These are phyloP conservation scores for Berghia stephanieae DNA, from an alignment of 1,140 invertebrate species.

Conservation along the genomic window DNA sequence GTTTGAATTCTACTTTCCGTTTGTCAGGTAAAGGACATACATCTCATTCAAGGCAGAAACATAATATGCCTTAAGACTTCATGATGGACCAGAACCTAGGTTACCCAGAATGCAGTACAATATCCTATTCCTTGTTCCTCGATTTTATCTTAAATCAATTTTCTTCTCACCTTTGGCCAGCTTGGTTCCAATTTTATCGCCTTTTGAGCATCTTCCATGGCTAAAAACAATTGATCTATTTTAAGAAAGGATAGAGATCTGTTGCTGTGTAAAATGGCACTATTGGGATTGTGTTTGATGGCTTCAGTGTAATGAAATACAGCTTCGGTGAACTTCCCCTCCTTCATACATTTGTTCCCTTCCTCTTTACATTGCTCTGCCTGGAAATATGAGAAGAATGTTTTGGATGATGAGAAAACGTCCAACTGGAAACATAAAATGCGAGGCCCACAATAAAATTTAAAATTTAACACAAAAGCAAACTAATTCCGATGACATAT, in stretches of 20 bases:
- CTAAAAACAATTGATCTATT: constrained; percentile 79
- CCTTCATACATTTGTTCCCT: constrained; percentile 80
- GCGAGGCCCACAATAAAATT: too few species aligned
- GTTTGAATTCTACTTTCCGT: background rate
- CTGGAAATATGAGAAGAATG: constrained; percentile 49
- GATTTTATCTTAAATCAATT: background rate
- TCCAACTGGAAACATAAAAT: too few species aligned
- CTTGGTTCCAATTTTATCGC: constrained; percentile 78
- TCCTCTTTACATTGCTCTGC: constrained; percentile 74
- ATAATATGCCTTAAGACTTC: background rate
- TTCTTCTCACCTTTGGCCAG: constrained; percentile 78
- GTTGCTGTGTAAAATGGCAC: constrained; percentile 81
- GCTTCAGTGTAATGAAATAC: constrained; percentile 83
- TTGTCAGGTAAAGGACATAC: background rate
- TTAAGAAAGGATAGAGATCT: constrained; percentile 82
- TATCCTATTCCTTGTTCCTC: background rate
- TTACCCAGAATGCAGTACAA: background rate
- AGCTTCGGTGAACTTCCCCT: constrained; percentile 79
- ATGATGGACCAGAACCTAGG: background rate
- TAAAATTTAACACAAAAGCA: too few species aligned
- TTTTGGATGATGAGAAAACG: too few species aligned
- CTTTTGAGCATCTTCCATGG: constrained; percentile 80
- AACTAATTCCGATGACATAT: too few species aligned
- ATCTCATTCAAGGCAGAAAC: background rate
- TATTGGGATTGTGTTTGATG: constrained; percentile 78